Base-by-base conservation (phyloP, 2,888 invertebrate species). In the Tetragonisca angustula region DNA sequence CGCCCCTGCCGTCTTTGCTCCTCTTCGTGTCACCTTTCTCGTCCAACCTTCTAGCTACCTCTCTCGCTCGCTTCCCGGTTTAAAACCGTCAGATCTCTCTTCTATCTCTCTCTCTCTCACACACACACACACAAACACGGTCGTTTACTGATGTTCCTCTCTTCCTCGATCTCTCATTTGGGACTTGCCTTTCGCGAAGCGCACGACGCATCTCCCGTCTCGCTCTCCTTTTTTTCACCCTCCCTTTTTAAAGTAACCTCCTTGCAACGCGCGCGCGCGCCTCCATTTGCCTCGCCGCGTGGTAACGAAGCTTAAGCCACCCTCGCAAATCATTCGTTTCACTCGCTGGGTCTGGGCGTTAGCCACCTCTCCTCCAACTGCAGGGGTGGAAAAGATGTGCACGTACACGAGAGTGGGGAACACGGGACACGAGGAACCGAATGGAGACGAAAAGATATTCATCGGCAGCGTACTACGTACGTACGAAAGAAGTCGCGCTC, bases 241-340 rank as follows among this genome's bases (percentile, higher is more conserved):
- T 70, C 67, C 76, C 79, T 65, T 71, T 59, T 59, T 56, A 62
- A 77, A 80, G 61, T 67, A 59, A 64, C 62, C 65, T 69, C 49
- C 56, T 43, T 65, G 52, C 59, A 73, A 17, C 64, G 61, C 61
- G 21, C 56, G 56, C 24, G 62, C 43, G 19, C 24, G 71, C 81
- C 83, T 65, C 87, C 88, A 88, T 89, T 88, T 88, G 87, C 88
- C 84, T 87, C 50, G 0, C 87, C 83, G 82, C 81, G 86, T 59
- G 88, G 90, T 92, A 91, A 91, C 91, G 92, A 92, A 91, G 90
- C 91, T 92, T 91, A 92, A 91, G 91, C 91, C 89, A 88, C 89
- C 92, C 90, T 90, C 92, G 88, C 92, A 92, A 91, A 91, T 92
- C 91, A 91, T 91, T 91, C 91, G 90, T 89, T 91, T 91, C 90